These are phyloP conservation scores for Trisateles emortualis DNA, from an alignment of 2,888 invertebrate species.

Conservation along the genomic window DNA sequence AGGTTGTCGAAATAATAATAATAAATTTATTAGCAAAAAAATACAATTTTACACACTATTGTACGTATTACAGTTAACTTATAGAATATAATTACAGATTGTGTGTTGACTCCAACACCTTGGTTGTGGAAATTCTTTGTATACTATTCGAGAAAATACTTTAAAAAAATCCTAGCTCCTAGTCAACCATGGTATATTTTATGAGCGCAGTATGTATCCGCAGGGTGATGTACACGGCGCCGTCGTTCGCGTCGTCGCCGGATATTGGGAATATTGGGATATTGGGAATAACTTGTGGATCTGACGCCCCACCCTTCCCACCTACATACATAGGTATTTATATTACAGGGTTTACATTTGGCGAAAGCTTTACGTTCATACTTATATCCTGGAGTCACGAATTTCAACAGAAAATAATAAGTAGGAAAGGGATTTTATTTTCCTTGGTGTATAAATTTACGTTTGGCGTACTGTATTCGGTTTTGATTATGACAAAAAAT, in stretches of 20 bases:
- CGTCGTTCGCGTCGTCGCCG: conserved; percentile 40
- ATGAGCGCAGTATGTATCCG: conserved; percentile 54
- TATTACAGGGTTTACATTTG: conserved; percentile 16
- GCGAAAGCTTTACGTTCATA: conserved; percentile 13
- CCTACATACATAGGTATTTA: conserved; percentile 35
- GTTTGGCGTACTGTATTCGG: too few species aligned
- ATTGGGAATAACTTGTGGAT: conserved; percentile 71
- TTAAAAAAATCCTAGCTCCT: conserved; percentile 39
- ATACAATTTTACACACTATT: too few species aligned
- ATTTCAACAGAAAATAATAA: background rate
- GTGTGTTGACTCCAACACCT: too few species aligned
- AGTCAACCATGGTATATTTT: conserved; percentile 60
- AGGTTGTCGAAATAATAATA: too few species aligned
- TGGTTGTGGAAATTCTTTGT: too few species aligned
- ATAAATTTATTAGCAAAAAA: too few species aligned
- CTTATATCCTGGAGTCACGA: background rate
- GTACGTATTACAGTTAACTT: too few species aligned
- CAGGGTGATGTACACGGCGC: conserved; percentile 48
- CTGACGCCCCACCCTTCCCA: conserved; percentile 51
- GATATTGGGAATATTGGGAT: conserved; percentile 67
- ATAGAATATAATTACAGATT: too few species aligned
- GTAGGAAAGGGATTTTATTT: background rate
- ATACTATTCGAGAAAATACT: too few species aligned
- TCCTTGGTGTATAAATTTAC: too few species aligned
- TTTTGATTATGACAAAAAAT: too few species aligned